Evolutionary conservation across 2,113 vertebrate genomes (phyloP), one percentile per base, ranked within the genome.

Genomic region (Ursus arctos): DNA sequence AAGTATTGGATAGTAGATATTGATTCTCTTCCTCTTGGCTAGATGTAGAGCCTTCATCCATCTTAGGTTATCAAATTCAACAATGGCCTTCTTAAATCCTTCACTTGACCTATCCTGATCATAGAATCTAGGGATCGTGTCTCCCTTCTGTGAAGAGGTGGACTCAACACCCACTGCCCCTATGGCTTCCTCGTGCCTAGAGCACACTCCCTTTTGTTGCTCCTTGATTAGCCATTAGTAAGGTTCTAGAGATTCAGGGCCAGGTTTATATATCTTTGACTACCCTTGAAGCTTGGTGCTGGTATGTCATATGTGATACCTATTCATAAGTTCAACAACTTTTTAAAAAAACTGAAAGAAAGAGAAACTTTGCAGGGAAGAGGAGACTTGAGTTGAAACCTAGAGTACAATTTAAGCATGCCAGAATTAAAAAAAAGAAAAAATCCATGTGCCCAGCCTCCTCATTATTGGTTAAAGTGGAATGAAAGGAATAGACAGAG

Each of bases 341-440:
- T 86, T 88, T 61, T 57, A 6, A 91, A 94, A 22, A 61, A 92
- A 83, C 31, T 26, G 28, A 89, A 96, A 82, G 77, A 76, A 88
- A 90, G 49, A 72, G 92, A 90, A 89, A n/a, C n/a, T 43, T 47
- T 87, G 6, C 4, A 72, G 80, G 24, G 36, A 81, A 94, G 19
- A 28, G 40, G 61, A 53, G 43, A 74, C 2, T 57, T 69, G 43
- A 74, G 24, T 26, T 63, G 82, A 91, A 91, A 51, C 9, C 40
- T 2, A 36, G 28, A 82, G 22, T 22, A 79, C 57, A 57, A 40
- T 33, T 40, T 22, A 71, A 81, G 55, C 24, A 31, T 22, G 18
- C 1, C 47, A 49, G 59, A 95, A 83, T 53, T 31, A 63, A 33
- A 18, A 67, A 31, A 31, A 61, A 80, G 65, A 67, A 49, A 31